Evolutionary conservation across 1,140 invertebrate genomes (phyloP).

Genomic region (Sarcophaga peregrina): DNA sequence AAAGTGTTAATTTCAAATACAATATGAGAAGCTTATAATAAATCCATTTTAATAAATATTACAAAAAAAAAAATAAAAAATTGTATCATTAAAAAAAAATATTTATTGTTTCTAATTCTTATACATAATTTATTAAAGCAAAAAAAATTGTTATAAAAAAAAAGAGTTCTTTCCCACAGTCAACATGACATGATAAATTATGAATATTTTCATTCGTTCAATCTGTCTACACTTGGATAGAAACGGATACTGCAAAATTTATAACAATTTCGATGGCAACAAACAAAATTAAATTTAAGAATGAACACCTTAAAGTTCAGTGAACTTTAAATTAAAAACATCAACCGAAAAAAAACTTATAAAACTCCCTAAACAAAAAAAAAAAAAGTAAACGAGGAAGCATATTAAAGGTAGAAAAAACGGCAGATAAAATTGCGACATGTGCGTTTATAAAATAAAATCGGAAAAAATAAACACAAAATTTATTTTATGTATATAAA

Average conservation of each 20-base stretch:
- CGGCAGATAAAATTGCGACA: background rate
- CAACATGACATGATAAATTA: conserved; percentile 12
- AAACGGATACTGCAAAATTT: background rate
- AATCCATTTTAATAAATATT: background rate
- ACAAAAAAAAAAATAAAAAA: background rate
- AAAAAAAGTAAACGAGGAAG: no score
- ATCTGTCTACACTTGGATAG: background rate
- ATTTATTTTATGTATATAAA: no score
- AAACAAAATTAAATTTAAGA: background rate
- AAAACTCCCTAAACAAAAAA: background rate
- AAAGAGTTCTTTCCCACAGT: background rate
- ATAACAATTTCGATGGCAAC: background rate
- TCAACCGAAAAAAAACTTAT: background rate
- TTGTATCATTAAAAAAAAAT: background rate
- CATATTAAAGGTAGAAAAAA: no score
- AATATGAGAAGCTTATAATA: background rate
- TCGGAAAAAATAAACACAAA: no score
- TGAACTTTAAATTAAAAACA: background rate
- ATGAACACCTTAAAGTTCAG: conserved; percentile 5
- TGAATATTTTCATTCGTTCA: background rate
- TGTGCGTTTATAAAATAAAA: background rate
- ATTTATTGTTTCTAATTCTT: background rate
- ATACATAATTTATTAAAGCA: background rate
- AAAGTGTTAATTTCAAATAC: background rate
- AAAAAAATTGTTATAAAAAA: background rate